Evolutionary conservation across 2,888 invertebrate species (phyloP), one percentile per base, ranked within the genome.

Genomic region (Volucella zonaria): DNA sequence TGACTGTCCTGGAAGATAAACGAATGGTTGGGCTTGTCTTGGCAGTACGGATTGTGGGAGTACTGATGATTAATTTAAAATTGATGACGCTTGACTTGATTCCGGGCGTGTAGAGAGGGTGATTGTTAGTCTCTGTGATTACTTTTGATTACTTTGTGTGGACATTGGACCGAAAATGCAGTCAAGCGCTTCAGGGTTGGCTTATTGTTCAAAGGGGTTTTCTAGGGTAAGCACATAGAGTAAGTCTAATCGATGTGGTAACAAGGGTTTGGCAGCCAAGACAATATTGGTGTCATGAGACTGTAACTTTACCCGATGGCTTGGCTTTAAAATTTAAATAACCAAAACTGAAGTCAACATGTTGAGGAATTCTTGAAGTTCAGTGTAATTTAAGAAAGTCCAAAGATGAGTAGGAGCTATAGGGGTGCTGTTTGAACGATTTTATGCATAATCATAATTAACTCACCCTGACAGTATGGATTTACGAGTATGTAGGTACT

Each of bases 31-130:
- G 49, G 31, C 9, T 67, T 64, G 15, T 40, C 73, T 56, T 15
- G 68, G 14, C 47, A 31, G 51, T 66, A 23, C 51, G 71, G 74
- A 67, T 54, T 78, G 61, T 56, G 15, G 45, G 56, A 82, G 74
- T 61, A 74, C 31, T 31, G 31, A 67, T 80, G 81, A 85, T 85
- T 80, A 85, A 80, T 85, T 73, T 76, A 76, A 76, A 80, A 76
- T 85, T 80, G 75, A 85, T 76, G 80, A 80, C 67, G 71, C 80
- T 67, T 76, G 71, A 71, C 80, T 67, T 47, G 11, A 23, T n/a
- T 38, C 14, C 9, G 49, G 12, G 4, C n/a, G 49, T 31, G 6
- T 31, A 31, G 31, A 31, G 12, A 45, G 8, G 4, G 40, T 31
- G 31, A 31, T 45, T 40, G 56, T 1, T 9, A 56, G 77, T 49